Conservation (phyloP, 1,140 invertebrate genomes). For the Tetramorium parvispinum region DNA sequence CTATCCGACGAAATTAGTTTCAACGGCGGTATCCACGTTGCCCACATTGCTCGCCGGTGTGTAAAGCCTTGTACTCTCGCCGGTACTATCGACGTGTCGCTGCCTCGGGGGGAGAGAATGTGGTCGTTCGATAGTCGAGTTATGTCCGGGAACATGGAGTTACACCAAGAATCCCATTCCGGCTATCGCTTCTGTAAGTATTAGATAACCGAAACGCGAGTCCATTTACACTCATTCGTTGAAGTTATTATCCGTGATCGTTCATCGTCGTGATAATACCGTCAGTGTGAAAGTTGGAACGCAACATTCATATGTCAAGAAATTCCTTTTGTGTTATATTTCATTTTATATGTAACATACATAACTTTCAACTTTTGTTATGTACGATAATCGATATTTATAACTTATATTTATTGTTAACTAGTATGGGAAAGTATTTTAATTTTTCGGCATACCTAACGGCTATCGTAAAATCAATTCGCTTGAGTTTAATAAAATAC, state of each 20-base stretch:
- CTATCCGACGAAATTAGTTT: conserved; percentile 70
- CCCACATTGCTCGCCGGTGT: conserved; percentile 5
- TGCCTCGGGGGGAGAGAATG: conserved; percentile 57
- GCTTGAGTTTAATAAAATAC: not conserved
- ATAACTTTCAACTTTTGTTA: not conserved
- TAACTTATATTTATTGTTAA: not conserved
- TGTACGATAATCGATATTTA: conserved; percentile 3
- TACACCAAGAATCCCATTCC: conserved; percentile 41
- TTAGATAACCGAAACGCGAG: conserved; percentile 48
- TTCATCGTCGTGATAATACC: not conserved
- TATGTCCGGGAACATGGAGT: conserved; percentile 41
- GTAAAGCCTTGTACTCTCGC: conserved; percentile 58
- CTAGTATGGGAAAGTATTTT: not conserved
- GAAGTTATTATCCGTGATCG: not conserved
- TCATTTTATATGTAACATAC: not conserved
- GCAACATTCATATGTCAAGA: too few relatives aligned
- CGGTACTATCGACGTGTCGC: conserved; percentile 62
- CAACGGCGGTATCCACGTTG: conserved; percentile 34
- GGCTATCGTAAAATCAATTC: not conserved
- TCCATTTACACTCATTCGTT: conserved; percentile 21
- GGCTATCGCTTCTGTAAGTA: conserved; percentile 27
- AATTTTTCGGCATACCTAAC: not conserved
- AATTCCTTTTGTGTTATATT: not conserved
- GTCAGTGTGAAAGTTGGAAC: not conserved
- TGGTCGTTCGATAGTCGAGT: conserved; percentile 66